Evolutionary conservation across 1,140 invertebrate genomes (phyloP).

Genomic region (Drosophila paulistorum): DNA sequence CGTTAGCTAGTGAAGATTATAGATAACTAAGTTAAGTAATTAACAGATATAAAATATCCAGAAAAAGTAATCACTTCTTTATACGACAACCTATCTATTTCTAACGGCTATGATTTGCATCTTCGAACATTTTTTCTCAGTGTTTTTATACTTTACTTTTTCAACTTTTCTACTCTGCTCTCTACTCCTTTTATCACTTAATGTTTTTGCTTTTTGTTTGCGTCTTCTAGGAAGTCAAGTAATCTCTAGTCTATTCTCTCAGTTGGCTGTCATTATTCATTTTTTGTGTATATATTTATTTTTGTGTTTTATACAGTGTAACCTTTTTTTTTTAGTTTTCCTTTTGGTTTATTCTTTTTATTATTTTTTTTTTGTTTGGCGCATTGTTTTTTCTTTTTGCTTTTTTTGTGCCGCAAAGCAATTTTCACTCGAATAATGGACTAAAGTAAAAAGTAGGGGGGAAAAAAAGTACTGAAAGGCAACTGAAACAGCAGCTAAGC

Average conservation of each 20-base stretch:
- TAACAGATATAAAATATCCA: too few species aligned
- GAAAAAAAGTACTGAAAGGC: slow-evolving; percentile 28
- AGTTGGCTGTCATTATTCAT: slow-evolving; percentile 73
- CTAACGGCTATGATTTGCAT: too few species aligned
- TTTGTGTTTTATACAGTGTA: slow-evolving; percentile 68
- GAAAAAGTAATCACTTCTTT: too few species aligned
- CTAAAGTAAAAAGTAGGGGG: slow-evolving; percentile 41
- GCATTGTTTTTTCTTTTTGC: slow-evolving; percentile 58
- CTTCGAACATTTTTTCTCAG: background rate
- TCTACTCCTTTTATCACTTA: background rate
- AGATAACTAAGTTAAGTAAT: too few species aligned
- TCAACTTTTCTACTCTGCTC: background rate
- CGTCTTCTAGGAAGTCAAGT: slow-evolving; percentile 28
- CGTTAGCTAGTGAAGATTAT: too few species aligned
- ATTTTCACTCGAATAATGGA: slow-evolving; percentile 78
- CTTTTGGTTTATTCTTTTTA: slow-evolving; percentile 1
- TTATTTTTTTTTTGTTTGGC: slow-evolving; percentile 26
- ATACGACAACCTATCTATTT: too few species aligned
- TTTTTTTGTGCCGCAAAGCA: slow-evolving; percentile 66
- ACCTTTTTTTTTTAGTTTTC: slow-evolving; percentile 44
- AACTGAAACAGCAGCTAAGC: slow-evolving; percentile 58
- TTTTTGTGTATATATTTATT: slow-evolving; percentile 65
- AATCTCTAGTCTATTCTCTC: slow-evolving; percentile 47
- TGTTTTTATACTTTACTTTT: background rate
- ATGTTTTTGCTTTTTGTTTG: background rate